Conservation (phyloP, 1,140 invertebrate species). For the Vanessa atalanta region DNA sequence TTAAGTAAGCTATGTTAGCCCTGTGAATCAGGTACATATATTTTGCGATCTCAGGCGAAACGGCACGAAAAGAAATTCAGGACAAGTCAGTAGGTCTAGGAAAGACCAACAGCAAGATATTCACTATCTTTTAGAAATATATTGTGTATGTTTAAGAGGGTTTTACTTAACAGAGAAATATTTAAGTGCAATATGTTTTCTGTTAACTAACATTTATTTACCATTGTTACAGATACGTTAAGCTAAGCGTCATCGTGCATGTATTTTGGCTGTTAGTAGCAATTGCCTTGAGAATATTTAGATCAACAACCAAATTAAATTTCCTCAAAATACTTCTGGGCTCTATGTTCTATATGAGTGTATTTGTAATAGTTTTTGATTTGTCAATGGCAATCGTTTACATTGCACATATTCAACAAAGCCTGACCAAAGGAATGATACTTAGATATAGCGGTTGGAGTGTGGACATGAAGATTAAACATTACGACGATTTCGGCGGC, state of each 20-base stretch:
- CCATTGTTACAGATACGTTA: constrained; percentile 54
- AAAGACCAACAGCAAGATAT: no score
- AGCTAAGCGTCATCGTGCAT: constrained; percentile 54
- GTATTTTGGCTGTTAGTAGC: constrained; percentile 57
- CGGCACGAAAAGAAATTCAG: no score
- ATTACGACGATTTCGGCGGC: constrained; percentile 59
- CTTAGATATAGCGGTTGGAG: constrained; percentile 70
- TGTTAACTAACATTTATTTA: neutral
- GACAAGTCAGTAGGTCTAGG: no score
- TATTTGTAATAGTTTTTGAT: constrained; percentile 58
- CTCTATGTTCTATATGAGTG: constrained; percentile 46
- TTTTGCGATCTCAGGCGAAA: no score
- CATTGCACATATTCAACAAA: constrained; percentile 65
- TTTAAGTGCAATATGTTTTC: neutral
- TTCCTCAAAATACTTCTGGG: constrained; percentile 47
- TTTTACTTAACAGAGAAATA: no score
- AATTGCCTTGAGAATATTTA: constrained; percentile 41
- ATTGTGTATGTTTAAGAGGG: no score
- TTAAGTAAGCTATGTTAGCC: no score
- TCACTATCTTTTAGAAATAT: no score
- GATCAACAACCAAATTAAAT: constrained; percentile 28
- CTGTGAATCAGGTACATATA: no score
- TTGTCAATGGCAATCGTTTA: constrained; percentile 67
- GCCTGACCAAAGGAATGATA: constrained; percentile 68
- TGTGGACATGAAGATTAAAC: constrained; percentile 51